Evolutionary conservation across 2,113 vertebrate genomes (phyloP).

Genomic region (Mus musculus): DNA sequence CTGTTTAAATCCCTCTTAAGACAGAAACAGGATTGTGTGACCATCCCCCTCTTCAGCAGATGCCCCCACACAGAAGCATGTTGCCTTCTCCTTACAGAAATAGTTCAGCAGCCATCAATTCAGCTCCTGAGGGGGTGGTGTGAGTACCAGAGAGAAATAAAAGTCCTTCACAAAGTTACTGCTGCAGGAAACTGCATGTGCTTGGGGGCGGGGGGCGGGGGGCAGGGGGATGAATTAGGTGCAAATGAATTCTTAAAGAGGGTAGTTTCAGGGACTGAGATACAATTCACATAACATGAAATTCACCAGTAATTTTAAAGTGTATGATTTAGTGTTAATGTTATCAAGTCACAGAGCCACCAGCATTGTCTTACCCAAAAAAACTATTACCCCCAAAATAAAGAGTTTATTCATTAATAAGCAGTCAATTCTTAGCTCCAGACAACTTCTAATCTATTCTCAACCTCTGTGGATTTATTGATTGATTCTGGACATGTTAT

Average conservation of each 20-base stretch:
- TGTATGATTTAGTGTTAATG: background rate
- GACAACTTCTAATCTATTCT: too few relatives aligned
- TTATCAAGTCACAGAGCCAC: background rate
- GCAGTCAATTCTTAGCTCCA: background rate
- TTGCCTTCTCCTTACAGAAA: constrained; percentile 35
- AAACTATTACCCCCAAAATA: background rate
- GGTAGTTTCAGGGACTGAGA: background rate
- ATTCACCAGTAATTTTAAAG: background rate
- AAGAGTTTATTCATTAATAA: background rate
- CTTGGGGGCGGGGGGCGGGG: fast-evolving
- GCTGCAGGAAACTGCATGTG: background rate
- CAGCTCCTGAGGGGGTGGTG: background rate
- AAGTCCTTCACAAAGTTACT: background rate
- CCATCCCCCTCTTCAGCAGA: background rate
- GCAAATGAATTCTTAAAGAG: background rate
- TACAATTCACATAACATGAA: background rate
- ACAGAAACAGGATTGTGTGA: background rate
- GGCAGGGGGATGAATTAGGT: background rate
- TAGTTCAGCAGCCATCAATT: background rate
- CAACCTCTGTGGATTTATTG: background rate
- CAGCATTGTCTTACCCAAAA: background rate
- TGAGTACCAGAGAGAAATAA: background rate
- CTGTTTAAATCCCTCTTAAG: constrained; percentile 60
- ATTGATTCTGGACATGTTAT: background rate
- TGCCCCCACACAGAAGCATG: background rate